Percentiles rank a stretch among this genome's conserved stretches.
Evolutionary conservation across 92 coral and sea anemone species (phyloP).

Genomic region (Ricordea florida): DNA sequence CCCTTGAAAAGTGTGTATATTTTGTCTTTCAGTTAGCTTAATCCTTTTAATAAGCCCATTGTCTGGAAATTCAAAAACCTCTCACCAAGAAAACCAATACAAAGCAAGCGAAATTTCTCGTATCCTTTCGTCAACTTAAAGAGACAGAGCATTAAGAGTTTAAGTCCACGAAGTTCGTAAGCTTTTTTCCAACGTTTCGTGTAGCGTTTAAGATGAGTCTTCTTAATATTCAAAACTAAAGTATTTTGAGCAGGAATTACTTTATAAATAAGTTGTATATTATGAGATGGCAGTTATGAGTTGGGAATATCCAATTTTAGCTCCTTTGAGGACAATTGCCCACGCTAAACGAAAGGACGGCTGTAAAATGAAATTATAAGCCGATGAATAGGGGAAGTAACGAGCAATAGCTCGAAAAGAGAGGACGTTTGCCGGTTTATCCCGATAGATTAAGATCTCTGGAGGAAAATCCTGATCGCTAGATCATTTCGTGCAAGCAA

Average conservation of each 20-base stretch:
- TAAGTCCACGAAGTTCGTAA: too few relatives aligned
- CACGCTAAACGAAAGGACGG: too few relatives aligned
- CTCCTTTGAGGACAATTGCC: too few relatives aligned
- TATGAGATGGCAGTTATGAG: constrained; percentile 17
- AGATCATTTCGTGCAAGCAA: too few relatives aligned
- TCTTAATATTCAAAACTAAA: constrained; percentile 27
- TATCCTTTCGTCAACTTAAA: neutral
- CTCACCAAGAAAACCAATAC: constrained; percentile 10
- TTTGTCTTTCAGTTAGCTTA: constrained; percentile 41
- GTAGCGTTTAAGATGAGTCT: neutral
- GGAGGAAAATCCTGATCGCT: too few relatives aligned
- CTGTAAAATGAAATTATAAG: too few relatives aligned
- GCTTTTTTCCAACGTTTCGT: constrained; percentile 10
- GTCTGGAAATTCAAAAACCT: constrained; percentile 23
- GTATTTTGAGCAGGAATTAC: constrained; percentile 5
- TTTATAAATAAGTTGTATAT: constrained; percentile 28
- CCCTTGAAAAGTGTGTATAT: constrained; percentile 48
- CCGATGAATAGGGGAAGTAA: too few relatives aligned
- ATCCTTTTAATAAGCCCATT: constrained; percentile 39
- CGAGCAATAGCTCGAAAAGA: too few relatives aligned
- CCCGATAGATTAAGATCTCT: too few relatives aligned
- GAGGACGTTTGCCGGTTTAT: too few relatives aligned
- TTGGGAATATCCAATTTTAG: neutral
- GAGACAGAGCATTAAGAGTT: too few relatives aligned
- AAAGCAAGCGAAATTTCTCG: constrained; percentile 5